These are phyloP conservation scores for Coleophora flavipennella DNA, from an alignment of 2,888 invertebrate genomes.

Conservation along the genomic window DNA sequence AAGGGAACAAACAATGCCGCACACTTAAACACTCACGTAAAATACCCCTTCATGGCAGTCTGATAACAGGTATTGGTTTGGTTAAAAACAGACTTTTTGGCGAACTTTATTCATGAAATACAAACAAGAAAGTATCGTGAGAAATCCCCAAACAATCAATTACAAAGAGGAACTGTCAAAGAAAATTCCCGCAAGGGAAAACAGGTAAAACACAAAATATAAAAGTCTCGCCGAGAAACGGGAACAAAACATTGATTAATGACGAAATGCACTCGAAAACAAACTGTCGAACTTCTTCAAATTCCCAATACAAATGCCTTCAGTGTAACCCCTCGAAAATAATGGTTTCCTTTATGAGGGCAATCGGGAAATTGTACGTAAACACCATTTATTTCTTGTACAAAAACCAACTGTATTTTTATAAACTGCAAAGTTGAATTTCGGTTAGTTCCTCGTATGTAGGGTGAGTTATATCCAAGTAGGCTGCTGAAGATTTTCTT, in stretches of 20 bases:
- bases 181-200: constrained; percentile 39
- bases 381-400: constrained; percentile 14
- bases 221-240: constrained; percentile 40
- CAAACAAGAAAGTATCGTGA: constrained; percentile 9
- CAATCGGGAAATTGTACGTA: constrained; percentile 23
- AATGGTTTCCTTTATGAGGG: constrained; percentile 63
- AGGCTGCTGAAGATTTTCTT: constrained; percentile 47
- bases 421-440: constrained; percentile 13
- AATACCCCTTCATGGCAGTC: no score
- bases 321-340: constrained; percentile 64
- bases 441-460: constrained; percentile 14
- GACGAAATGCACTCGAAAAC: constrained; percentile 71
- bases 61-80: no score
- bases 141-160: constrained; percentile 56
- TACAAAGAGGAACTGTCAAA: constrained; percentile 58
- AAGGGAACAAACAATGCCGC: no score
- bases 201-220: constrained; percentile 63
- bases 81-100: not conserved
- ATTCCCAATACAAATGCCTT: constrained; percentile 68
- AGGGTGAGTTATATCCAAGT: constrained; percentile 39
- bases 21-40: no score
- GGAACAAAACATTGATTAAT: constrained; percentile 71
- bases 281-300: constrained; percentile 73
- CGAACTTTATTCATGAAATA: constrained; percentile 6
- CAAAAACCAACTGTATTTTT: constrained; percentile 17